These are phyloP conservation scores for Holacanthella duospinosa DNA, from an alignment of 2,888 invertebrate genomes.

Conservation along the genomic window DNA sequence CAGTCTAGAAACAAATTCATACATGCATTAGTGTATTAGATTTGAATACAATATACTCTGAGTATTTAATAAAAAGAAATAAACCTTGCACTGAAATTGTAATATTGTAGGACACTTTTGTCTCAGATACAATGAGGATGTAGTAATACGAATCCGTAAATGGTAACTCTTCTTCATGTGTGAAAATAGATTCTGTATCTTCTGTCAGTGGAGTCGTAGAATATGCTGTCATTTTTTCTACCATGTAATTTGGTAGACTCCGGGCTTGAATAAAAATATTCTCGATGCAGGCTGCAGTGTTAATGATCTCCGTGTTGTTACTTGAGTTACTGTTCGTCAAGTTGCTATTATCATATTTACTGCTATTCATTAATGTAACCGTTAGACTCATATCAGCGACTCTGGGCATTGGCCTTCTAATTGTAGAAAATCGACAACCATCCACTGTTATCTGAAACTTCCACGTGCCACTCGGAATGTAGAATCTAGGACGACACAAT, in stretches of 20 bases:
- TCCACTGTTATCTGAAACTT: constrained; percentile 43
- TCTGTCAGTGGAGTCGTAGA: constrained; percentile 39
- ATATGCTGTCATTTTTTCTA: not conserved
- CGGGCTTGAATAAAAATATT: constrained; percentile 42
- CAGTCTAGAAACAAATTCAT: constrained; percentile 31
- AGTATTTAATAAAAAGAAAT: no score
- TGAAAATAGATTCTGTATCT: constrained; percentile 39
- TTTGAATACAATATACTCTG: no score
- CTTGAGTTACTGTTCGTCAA: not conserved
- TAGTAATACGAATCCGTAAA: constrained; percentile 46
- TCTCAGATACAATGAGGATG: constrained; percentile 43
- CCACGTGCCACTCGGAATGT: constrained; percentile 44
- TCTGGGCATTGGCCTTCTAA: constrained; percentile 26
- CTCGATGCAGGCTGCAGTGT: constrained; percentile 40
- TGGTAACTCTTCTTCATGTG: constrained; percentile 42
- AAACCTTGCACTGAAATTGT: constrained; percentile 40
- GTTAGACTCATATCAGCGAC: no score
- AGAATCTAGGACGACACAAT: constrained; percentile 40
- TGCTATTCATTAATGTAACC: not conserved
- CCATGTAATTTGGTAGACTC: constrained; percentile 41
- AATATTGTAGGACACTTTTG: constrained; percentile 42
- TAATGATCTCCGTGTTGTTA: not conserved
- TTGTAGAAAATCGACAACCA: constrained; percentile 41
- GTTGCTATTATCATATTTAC: no score
- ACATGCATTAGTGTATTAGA: not conserved